Evolutionary conservation across 2,113 vertebrate species (phyloP).

Genomic region (Ranitomeya variabilis): DNA sequence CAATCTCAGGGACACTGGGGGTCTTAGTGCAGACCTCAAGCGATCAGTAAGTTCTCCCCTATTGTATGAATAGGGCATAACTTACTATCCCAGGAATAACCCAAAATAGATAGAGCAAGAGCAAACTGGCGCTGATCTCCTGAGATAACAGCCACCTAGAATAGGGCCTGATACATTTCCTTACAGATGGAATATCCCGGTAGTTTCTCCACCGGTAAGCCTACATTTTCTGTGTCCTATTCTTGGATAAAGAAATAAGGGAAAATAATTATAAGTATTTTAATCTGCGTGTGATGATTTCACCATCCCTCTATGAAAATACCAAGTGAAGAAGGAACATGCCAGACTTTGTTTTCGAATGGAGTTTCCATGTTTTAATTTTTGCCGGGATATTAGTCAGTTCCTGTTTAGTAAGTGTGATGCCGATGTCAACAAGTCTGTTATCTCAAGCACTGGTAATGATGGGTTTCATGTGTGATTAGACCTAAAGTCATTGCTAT

Average conservation of each 20-base stretch:
- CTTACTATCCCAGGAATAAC: no score
- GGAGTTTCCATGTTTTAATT: constrained; percentile 34
- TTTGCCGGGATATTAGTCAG: constrained; percentile 22
- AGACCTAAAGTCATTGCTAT: background rate
- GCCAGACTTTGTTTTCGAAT: constrained; percentile 25
- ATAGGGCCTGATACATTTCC: background rate
- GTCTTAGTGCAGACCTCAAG: no score
- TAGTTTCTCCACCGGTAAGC: background rate
- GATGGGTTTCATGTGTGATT: background rate
- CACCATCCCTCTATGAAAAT: constrained; percentile 14
- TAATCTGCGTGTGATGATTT: background rate
- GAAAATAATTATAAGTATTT: background rate
- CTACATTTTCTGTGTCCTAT: background rate
- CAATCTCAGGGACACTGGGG: no score
- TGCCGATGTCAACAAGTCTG: constrained; percentile 13
- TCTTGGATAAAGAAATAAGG: background rate
- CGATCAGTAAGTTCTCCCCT: no score
- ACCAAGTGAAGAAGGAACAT: constrained; percentile 25
- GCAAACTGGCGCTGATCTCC: no score
- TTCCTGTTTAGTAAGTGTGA: constrained; percentile 19
- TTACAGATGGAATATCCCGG: background rate
- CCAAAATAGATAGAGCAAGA: no score
- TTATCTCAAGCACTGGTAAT: background rate
- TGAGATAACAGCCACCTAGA: no score
- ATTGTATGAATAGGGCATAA: no score